A percentile compares a stretch with the other conserved stretches of the same genome.
These are phyloP conservation scores for Phalloptychus januarius DNA, from an alignment of 2,797 vertebrate genomes.

Conservation along the genomic window DNA sequence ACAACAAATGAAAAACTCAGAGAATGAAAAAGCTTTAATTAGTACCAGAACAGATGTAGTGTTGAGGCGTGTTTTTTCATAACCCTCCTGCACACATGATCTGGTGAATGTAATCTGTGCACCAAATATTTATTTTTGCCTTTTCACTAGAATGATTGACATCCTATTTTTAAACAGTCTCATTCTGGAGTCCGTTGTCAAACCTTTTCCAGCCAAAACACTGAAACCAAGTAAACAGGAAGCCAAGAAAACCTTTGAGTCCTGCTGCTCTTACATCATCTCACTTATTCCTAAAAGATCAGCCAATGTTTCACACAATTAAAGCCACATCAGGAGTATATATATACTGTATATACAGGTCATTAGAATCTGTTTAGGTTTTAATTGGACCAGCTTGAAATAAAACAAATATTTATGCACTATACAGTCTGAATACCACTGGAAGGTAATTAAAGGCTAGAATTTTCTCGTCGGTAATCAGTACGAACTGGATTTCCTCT, in stretches of 20 bases:
- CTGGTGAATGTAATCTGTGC: not conserved
- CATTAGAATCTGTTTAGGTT: not conserved
- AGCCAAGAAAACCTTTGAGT: not conserved
- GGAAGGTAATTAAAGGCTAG: slow-evolving; percentile 15
- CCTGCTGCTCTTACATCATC: not conserved
- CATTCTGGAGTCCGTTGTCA: not conserved
- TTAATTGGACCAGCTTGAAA: slow-evolving; percentile 3
- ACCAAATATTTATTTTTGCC: not conserved
- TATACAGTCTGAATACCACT: not conserved
- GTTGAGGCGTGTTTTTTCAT: not conserved
- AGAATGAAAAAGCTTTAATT: too few relatives aligned
- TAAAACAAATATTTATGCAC: not conserved
- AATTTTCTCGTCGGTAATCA: slow-evolving; percentile 16
- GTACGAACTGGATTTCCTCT: slow-evolving; percentile 11
- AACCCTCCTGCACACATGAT: not conserved
- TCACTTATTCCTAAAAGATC: not conserved
- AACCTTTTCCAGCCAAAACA: not conserved
- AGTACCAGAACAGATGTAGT: not conserved
- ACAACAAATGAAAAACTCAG: not conserved
- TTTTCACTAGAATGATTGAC: not conserved
- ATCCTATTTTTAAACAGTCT: not conserved
- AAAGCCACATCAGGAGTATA: not conserved
- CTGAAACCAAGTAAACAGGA: not conserved
- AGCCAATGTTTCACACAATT: not conserved
- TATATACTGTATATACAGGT: too few relatives aligned